Evolutionary conservation across 2,113 vertebrate genomes (phyloP).

Genomic region (Calypte anna): DNA sequence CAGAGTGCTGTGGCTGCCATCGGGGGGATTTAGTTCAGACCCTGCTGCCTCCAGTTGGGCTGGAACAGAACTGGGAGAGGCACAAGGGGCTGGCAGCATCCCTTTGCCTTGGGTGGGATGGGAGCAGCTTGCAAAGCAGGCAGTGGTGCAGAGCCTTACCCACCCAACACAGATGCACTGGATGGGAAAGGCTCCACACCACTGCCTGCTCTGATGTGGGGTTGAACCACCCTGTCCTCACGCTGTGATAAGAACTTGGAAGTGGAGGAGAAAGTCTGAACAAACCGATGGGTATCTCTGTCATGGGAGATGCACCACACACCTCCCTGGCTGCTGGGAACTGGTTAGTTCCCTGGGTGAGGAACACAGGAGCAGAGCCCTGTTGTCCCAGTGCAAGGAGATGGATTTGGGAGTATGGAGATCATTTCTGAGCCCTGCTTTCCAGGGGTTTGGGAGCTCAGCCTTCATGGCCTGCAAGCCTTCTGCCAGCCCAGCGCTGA

Average conservation of each 20-base stretch:
- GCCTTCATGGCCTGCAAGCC: neutral
- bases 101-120: neutral
- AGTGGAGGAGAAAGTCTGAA: neutral
- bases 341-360: accelerated
- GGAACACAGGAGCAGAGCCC: neutral
- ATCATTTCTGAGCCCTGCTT: accelerated
- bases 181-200: neutral
- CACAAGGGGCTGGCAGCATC: accelerated
- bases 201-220: neutral
- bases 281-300: neutral
- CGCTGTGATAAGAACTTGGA: accelerated
- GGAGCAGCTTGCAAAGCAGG: neutral
- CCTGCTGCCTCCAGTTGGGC: neutral
- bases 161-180: no score
- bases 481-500: accelerated
- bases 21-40: accelerated
- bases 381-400: neutral
- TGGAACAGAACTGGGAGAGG: neutral
- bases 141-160: neutral
- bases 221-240: neutral
- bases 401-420: accelerated
- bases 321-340: neutral
- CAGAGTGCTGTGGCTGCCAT: accelerated
- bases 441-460: accelerated
- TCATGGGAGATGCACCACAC: accelerated